phyloP scores from a whole-genome alignment of 2,888 invertebrate genomes.

The Clistopyga incitator region DNA sequence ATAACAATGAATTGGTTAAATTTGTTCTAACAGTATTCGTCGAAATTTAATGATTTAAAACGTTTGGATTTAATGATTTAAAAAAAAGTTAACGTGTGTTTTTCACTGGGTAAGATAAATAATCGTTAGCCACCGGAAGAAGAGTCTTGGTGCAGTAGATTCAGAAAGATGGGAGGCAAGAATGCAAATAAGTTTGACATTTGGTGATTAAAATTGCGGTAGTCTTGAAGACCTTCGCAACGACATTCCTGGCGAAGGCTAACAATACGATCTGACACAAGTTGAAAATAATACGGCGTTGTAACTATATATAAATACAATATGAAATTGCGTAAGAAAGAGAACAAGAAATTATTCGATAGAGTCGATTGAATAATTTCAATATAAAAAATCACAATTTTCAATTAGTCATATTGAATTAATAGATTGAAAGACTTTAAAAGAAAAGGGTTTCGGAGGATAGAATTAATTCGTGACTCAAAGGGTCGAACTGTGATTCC shows the following conservation, averaged over 20 bases:
- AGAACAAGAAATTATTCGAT: not conserved
- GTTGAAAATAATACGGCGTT: slow-evolving; percentile 8
- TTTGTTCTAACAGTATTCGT: too few relatives aligned
- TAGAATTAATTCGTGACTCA: slow-evolving; percentile 11
- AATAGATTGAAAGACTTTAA: not conserved
- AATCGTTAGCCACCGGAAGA: not conserved
- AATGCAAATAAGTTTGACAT: not conserved
- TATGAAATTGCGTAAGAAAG: not conserved
- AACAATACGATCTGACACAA: slow-evolving; percentile 1
- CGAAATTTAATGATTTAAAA: too few relatives aligned
- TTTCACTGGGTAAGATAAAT: too few relatives aligned
- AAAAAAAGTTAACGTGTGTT: too few relatives aligned
- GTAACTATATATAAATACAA: not conserved
- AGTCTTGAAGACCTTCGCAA: not conserved
- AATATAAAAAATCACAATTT: not conserved
- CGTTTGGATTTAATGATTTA: too few relatives aligned
- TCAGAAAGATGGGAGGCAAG: not conserved
- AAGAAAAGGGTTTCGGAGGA: not conserved
- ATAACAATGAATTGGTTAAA: too few relatives aligned
- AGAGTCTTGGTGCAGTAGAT: not conserved
- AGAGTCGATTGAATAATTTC: not conserved
- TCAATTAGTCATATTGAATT: not conserved
- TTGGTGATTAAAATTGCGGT: not conserved
- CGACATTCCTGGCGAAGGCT: slow-evolving; percentile 7
- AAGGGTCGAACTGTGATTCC: slow-evolving; percentile 2